Percentiles rank a stretch among this genome's conserved stretches.
Evolutionary conservation across 2,113 vertebrate species (phyloP).

Genomic region (Benitochromis conjunctus): DNA sequence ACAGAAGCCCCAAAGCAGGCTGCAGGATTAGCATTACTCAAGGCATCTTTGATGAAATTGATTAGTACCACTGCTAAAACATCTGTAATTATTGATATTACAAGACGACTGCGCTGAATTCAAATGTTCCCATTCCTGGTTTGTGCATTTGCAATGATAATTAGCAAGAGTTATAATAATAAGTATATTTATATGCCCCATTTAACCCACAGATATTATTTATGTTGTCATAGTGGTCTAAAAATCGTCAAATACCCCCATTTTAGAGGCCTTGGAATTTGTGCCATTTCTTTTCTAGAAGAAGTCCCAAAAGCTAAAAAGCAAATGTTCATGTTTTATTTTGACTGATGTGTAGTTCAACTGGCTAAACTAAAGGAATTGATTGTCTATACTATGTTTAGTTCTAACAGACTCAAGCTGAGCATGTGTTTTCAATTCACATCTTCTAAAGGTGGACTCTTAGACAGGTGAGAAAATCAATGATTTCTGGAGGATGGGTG

Average conservation of each 20-base stretch:
- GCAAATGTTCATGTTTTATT: neutral
- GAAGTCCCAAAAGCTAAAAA: neutral
- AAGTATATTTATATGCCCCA: neutral
- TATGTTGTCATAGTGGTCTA: neutral
- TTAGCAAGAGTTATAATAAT: neutral
- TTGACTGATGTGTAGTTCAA: neutral
- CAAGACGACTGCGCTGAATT: neutral
- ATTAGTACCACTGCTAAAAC: neutral
- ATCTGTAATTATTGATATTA: neutral
- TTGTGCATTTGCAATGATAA: neutral
- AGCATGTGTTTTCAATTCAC: neutral
- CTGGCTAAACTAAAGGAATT: neutral
- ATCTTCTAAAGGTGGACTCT: neutral
- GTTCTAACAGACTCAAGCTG: neutral
- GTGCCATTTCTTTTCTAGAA: neutral
- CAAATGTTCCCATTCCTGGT: neutral
- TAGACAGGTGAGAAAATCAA: neutral
- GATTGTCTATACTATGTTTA: neutral
- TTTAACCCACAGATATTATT: neutral
- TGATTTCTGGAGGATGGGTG: neutral
- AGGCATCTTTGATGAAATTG: neutral
- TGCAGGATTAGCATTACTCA: neutral
- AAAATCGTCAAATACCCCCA: neutral
- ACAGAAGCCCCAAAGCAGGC: neutral
- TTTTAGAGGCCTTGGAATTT: neutral